These are phyloP conservation scores for Apodemus sylvaticus DNA, from an alignment of 2,113 vertebrate species.

Conservation along the genomic window DNA sequence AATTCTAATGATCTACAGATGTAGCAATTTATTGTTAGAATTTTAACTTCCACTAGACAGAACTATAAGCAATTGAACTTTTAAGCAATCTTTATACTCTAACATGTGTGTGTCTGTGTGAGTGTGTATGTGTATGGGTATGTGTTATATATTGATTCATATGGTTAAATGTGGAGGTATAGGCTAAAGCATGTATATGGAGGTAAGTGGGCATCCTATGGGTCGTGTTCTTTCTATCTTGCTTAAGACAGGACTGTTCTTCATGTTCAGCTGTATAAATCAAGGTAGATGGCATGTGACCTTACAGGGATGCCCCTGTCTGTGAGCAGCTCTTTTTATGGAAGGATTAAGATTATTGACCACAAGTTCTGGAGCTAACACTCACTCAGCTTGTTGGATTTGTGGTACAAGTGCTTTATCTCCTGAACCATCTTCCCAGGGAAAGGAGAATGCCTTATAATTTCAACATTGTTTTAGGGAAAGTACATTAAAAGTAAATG, in stretches of 20 bases:
- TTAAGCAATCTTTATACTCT: neutral
- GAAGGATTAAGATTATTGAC: neutral
- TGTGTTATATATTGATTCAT: neutral
- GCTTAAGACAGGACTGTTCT: neutral
- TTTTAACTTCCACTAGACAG: conserved; percentile 82
- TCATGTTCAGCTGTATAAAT: neutral
- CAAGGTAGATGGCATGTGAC: neutral
- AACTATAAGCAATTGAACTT: conserved; percentile 77
- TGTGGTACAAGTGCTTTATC: neutral
- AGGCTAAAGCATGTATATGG: neutral
- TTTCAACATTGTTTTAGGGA: conserved; percentile 78
- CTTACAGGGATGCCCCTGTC: neutral
- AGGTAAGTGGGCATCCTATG: neutral
- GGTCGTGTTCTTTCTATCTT: too few relatives aligned
- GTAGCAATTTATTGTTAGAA: conserved; percentile 82
- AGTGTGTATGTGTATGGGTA: neutral
- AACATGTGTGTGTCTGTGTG: neutral
- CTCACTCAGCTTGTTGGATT: neutral
- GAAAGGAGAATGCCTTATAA: conserved; percentile 78
- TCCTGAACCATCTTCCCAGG: neutral
- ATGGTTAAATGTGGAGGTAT: neutral
- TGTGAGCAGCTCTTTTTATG: neutral
- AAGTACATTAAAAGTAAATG: conserved; percentile 82
- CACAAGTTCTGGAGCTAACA: neutral
- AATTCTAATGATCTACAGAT: conserved; percentile 84